phyloP scores from a whole-genome alignment of 2,888 invertebrate species.

The Polydrusus pterygomalis region DNA sequence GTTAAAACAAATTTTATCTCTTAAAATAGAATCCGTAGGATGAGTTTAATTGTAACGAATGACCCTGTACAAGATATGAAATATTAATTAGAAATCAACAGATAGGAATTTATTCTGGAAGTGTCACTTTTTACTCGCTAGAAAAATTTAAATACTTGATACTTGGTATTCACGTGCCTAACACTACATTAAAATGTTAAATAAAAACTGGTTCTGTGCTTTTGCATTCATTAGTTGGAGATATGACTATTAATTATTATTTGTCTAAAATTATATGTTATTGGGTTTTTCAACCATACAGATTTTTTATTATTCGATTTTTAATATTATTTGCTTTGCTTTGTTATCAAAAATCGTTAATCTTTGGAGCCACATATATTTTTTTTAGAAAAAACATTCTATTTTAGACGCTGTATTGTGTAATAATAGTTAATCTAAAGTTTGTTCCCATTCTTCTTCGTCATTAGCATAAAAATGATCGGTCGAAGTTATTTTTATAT shows the following conservation, averaged over 20 bases:
- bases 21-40: background rate
- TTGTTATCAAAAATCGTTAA: constrained; percentile 27
- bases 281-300: constrained; percentile 27
- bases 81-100: constrained; percentile 27
- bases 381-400: background rate
- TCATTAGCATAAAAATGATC: background rate
- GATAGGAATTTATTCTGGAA: constrained; percentile 30
- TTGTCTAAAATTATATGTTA: constrained; percentile 24
- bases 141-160: constrained; percentile 40
- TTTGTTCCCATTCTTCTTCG: background rate
- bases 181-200: constrained; percentile 43
- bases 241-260: constrained; percentile 38
- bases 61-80: constrained; percentile 15
- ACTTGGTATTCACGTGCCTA: constrained; percentile 48
- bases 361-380: constrained; percentile 12
- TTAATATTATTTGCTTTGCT: constrained; percentile 27
- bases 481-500: background rate
- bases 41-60: background rate
- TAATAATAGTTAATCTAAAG: background rate
- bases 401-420: background rate
- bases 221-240: constrained; percentile 42
- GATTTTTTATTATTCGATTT: background rate
- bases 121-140: constrained; percentile 35
- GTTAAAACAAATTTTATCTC: background rate
- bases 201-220: constrained; percentile 41